Evolutionary conservation across 2,888 invertebrate species (phyloP).

Genomic region (Drosophila glabriapex): DNA sequence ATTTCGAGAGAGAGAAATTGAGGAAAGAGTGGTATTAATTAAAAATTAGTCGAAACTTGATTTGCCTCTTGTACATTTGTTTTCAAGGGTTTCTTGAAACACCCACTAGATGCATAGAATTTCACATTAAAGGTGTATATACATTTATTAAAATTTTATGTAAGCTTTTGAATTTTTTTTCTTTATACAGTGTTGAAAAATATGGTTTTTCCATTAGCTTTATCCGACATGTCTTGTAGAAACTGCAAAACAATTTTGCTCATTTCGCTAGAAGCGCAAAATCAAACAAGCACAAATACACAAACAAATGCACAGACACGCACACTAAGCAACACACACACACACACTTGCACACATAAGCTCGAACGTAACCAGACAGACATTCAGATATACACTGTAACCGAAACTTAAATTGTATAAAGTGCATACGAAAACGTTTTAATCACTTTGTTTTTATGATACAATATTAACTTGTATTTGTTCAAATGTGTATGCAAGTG

Average conservation of each 20-base stretch:
- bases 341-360: slow-evolving; percentile 10
- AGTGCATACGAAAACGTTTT: slow-evolving; percentile 42
- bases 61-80: not conserved
- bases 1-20: slow-evolving; percentile 44
- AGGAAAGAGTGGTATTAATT: not conserved
- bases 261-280: slow-evolving; percentile 22
- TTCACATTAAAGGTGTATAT: not conserved
- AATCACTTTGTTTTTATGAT: slow-evolving; percentile 44
- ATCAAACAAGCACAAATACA: slow-evolving; percentile 30
- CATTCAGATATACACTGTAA: slow-evolving; percentile 19
- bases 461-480: slow-evolving; percentile 41
- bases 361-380: slow-evolving; percentile 18
- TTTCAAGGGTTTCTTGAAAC: not conserved
- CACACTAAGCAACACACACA: slow-evolving; percentile 9
- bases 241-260: slow-evolving; percentile 19
- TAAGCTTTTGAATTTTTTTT: not conserved
- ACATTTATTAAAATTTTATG: not conserved
- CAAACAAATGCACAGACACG: not conserved
- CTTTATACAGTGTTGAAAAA: not conserved
- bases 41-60: not conserved
- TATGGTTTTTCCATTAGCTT: not conserved
- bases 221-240: slow-evolving; percentile 3
- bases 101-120: not conserved
- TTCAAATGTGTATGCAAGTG: slow-evolving; percentile 39
- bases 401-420: slow-evolving; percentile 46